Percentiles rank a stretch among this genome's conserved stretches.
phyloP scores from a whole-genome alignment of 2,888 invertebrate genomes.

The Dermolepida albohirtum region DNA sequence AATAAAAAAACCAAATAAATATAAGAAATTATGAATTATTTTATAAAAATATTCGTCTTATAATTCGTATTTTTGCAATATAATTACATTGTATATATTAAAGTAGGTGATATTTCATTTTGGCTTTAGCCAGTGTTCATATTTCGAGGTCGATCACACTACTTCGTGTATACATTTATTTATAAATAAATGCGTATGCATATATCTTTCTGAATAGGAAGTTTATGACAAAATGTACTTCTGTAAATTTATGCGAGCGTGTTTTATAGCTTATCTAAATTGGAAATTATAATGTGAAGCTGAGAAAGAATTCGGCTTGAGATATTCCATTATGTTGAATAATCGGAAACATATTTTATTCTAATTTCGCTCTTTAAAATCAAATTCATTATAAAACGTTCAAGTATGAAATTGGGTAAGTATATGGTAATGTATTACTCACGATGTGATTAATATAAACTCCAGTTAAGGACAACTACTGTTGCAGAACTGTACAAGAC shows the following conservation, averaged over 20 bases:
- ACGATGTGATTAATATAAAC: neutral
- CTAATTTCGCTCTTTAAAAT: too few relatives aligned
- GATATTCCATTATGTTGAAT: too few relatives aligned
- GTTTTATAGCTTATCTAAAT: neutral
- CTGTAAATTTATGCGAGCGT: slow-evolving; percentile 1
- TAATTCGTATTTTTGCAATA: too few relatives aligned
- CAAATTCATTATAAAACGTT: too few relatives aligned
- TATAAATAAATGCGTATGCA: slow-evolving; percentile 14
- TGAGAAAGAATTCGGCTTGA: neutral
- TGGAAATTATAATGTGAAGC: slow-evolving; percentile 12
- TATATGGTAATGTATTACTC: slow-evolving; percentile 1
- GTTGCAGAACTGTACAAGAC: neutral
- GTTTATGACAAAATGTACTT: slow-evolving; percentile 14
- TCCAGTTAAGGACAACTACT: neutral
- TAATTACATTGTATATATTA: neutral
- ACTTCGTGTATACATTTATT: neutral
- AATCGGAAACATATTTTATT: too few relatives aligned
- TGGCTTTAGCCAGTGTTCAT: too few relatives aligned
- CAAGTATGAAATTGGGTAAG: too few relatives aligned
- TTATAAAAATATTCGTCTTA: too few relatives aligned
- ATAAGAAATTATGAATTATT: too few relatives aligned
- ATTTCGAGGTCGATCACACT: slow-evolving; percentile 9
- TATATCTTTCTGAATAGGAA: slow-evolving; percentile 14
- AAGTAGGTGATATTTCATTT: too few relatives aligned
- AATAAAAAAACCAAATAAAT: too few relatives aligned